These are phyloP conservation scores for Nycticryphes semicollaris DNA, from an alignment of 2,113 vertebrate species.

Conservation along the genomic window DNA sequence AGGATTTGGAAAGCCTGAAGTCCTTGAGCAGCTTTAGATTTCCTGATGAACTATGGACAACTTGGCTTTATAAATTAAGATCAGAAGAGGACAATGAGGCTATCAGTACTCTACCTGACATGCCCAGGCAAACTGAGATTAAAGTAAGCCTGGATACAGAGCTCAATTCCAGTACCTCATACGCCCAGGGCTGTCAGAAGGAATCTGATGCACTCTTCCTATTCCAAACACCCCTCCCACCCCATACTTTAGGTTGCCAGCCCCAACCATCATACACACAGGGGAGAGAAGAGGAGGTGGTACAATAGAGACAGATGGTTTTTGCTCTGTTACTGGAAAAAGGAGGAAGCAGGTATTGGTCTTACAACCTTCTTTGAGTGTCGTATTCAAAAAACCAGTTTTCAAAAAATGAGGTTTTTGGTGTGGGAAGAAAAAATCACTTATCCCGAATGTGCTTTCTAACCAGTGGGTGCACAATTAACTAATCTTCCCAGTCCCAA, in stretches of 20 bases:
- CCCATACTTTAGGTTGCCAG: not conserved
- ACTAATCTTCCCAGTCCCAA: not conserved
- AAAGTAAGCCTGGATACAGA: not conserved
- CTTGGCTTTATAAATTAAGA: not conserved
- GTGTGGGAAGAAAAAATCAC: fast-evolving
- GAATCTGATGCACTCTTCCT: not conserved
- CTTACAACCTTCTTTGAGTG: not conserved
- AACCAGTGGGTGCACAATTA: not conserved
- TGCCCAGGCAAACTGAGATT: not conserved
- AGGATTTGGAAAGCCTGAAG: not conserved
- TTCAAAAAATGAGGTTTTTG: not conserved
- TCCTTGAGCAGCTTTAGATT: not conserved
- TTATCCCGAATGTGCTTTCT: not conserved
- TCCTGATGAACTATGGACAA: not conserved
- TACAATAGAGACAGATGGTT: not conserved
- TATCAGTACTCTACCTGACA: not conserved
- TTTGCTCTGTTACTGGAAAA: not conserved
- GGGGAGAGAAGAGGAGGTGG: not conserved
- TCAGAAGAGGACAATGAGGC: not conserved
- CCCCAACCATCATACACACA: not conserved
- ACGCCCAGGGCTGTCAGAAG: not conserved
- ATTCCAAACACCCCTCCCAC: not conserved
- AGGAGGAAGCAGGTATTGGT: not conserved
- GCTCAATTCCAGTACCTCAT: not conserved
- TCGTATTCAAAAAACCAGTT: fast-evolving